Percentiles rank a stretch among this genome's conserved stretches.
phyloP scores from a whole-genome alignment of 2,797 vertebrate genomes.

The Chaetodon trifasciatus region DNA sequence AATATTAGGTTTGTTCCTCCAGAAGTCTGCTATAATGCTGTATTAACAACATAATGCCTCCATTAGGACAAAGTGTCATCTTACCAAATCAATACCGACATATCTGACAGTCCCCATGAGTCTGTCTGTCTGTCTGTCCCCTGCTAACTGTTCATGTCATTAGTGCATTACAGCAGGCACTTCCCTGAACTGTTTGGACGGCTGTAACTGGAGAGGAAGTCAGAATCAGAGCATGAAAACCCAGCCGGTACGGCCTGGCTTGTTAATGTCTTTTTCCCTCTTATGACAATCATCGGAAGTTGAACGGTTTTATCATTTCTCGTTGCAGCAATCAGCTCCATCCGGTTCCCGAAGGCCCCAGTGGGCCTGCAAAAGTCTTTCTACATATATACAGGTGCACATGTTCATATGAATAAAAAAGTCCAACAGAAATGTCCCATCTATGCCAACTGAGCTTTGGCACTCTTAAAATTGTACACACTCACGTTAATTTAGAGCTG shows the following conservation, averaged over 20 bases:
- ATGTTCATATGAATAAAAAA: conserved; percentile 16
- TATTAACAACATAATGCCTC: conserved; percentile 77
- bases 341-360: conserved; percentile 57
- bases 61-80: conserved; percentile 79
- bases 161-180: conserved; percentile 69
- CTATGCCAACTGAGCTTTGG: not conserved
- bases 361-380: conserved; percentile 60
- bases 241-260: conserved; percentile 44
- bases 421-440: conserved; percentile 11
- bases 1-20: conserved; percentile 56
- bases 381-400: conserved; percentile 50
- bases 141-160: conserved; percentile 73
- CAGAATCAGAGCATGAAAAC: conserved; percentile 69
- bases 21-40: conserved; percentile 51
- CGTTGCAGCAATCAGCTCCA: conserved; percentile 52
- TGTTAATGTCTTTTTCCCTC: conserved; percentile 69
- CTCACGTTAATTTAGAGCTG: conserved; percentile 31
- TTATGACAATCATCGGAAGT: conserved; percentile 74
- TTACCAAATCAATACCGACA: conserved; percentile 82
- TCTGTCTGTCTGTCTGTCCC: conserved; percentile 68
- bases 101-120: conserved; percentile 75
- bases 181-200: conserved; percentile 75
- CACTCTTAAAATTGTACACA: conserved; percentile 3
- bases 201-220: conserved; percentile 77
- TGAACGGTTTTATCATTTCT: conserved; percentile 71